These are phyloP conservation scores for Notiomystis cincta DNA, from an alignment of 2,113 vertebrate species.

Conservation along the genomic window DNA sequence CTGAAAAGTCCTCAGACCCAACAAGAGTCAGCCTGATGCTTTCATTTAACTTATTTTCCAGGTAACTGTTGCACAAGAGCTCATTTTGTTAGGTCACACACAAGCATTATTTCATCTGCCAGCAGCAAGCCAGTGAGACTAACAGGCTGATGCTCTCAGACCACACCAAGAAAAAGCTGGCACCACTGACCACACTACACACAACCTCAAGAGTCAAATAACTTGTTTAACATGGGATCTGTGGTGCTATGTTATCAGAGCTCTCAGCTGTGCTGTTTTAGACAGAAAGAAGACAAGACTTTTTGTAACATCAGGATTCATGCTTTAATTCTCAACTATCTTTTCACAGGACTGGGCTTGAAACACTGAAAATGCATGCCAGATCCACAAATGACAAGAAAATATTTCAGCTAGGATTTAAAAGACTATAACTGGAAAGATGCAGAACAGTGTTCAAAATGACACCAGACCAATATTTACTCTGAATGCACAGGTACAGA, in stretches of 20 bases:
- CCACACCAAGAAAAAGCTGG: background rate
- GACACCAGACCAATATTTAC: background rate
- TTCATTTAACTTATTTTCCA: background rate
- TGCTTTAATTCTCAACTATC: background rate
- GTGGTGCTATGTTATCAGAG: background rate
- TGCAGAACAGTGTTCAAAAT: background rate
- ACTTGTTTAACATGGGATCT: background rate
- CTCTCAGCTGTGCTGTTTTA: background rate
- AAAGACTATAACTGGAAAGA: background rate
- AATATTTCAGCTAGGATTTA: background rate
- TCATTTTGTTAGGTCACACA: background rate
- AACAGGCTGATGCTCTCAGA: background rate
- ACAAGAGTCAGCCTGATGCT: background rate
- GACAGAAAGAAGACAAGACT: background rate
- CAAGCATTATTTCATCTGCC: background rate
- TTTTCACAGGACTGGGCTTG: background rate
- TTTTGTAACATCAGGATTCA: background rate
- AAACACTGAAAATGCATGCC: background rate
- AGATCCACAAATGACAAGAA: background rate
- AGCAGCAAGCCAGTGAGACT: background rate
- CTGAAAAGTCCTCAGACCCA: background rate
- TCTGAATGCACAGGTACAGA: background rate
- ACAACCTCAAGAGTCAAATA: background rate
- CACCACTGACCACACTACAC: fast-evolving
- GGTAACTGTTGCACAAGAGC: background rate